Percentiles rank a stretch among this genome's conserved stretches.
phyloP scores from a whole-genome alignment of 2,113 vertebrate species.

The Archocentrus centrarchus region DNA sequence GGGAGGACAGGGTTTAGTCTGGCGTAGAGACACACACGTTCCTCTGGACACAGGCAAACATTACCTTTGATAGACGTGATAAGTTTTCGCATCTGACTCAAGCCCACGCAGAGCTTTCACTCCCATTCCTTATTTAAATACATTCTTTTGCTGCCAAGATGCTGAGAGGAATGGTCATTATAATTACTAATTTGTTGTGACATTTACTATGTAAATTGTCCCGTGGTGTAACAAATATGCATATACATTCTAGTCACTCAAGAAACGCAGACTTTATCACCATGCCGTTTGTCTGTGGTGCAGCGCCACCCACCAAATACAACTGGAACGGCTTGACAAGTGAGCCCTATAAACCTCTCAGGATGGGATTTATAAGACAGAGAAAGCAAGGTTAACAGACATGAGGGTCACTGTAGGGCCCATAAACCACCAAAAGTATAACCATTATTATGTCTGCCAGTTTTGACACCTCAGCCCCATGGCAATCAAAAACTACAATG shows the following conservation, averaged over 20 bases:
- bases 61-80: constrained; percentile 46
- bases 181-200: constrained; percentile 49
- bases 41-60: constrained; percentile 58
- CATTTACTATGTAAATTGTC: constrained; percentile 33
- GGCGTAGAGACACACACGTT: constrained; percentile 31
- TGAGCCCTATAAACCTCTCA: constrained; percentile 68
- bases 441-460: constrained; percentile 68
- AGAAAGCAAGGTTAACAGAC: constrained; percentile 76
- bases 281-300: constrained; percentile 28
- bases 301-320: constrained; percentile 69
- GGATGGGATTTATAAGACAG: constrained; percentile 69
- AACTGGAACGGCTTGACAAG: constrained; percentile 59
- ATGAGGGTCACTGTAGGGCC: constrained; percentile 67
- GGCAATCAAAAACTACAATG: constrained; percentile 55
- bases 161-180: constrained; percentile 3
- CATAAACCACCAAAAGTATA: constrained; percentile 68
- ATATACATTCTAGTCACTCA: constrained; percentile 28
- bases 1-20: constrained; percentile 57
- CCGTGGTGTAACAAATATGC: constrained; percentile 4
- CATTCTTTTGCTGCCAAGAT: not conserved
- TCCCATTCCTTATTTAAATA: not conserved
- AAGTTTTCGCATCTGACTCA: constrained; percentile 4
- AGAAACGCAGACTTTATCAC: constrained; percentile 61
- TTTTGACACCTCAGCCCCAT: constrained; percentile 55
- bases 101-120: not conserved